Evolutionary conservation across 2,797 vertebrate genomes (phyloP).

Genomic region (Dermochelys coriacea): DNA sequence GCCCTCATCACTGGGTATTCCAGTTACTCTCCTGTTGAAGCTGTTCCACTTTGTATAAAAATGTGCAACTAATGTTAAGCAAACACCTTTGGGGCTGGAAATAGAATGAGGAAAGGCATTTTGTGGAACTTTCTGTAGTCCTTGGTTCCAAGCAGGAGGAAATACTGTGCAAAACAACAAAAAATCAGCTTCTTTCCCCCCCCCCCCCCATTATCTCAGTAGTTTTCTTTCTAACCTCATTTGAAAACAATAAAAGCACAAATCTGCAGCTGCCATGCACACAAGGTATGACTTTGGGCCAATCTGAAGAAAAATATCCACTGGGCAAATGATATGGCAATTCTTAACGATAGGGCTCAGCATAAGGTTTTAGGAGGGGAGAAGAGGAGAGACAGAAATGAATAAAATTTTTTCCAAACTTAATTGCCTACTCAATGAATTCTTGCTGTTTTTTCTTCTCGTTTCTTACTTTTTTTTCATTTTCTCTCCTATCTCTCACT

Average conservation of each 20-base stretch:
- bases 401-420: slow-evolving; percentile 33
- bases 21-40: neutral
- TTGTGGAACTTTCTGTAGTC: neutral
- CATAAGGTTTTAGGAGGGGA: neutral
- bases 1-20: neutral
- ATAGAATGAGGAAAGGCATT: neutral
- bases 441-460: neutral
- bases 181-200: neutral
- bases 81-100: neutral
- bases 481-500: neutral
- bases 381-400: neutral
- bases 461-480: too few relatives aligned
- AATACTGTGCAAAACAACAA: neutral
- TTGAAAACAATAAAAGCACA: neutral
- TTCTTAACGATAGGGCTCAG: neutral
- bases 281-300: fast-evolving
- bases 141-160: neutral
- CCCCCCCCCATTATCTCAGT: neutral
- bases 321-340: neutral
- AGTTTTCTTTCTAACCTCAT: neutral
- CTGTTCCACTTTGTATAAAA: neutral
- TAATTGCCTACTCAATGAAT: neutral
- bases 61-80: fast-evolving
- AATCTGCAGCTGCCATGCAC: neutral
- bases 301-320: neutral